These are phyloP conservation scores for Ceratosolen fusciceps DNA, from an alignment of 1,140 invertebrate genomes.

Conservation along the genomic window DNA sequence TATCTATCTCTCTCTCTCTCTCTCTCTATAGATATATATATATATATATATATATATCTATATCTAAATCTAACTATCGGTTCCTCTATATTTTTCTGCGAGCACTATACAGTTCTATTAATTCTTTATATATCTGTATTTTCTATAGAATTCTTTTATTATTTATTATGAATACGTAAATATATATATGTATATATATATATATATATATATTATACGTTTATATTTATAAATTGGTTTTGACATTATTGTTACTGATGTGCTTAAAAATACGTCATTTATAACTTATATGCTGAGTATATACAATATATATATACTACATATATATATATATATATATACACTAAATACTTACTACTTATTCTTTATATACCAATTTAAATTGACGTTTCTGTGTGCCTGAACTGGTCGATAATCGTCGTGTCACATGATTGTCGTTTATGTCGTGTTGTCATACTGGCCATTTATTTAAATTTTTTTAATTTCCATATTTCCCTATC, in stretches of 20 bases:
- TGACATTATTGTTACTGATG: slow-evolving; percentile 19
- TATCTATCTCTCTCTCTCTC: slow-evolving; percentile 55
- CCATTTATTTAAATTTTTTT: slow-evolving; percentile 61
- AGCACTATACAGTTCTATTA: no score
- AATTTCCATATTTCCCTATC: slow-evolving; percentile 7
- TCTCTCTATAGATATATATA: slow-evolving; percentile 61
- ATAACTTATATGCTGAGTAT: slow-evolving; percentile 50
- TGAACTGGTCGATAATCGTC: slow-evolving; percentile 72
- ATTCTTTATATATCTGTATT: not conserved
- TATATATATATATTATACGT: no score
- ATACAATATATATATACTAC: no score
- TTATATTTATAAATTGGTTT: not conserved
- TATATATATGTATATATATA: slow-evolving; percentile 56
- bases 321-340: no score
- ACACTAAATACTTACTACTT: slow-evolving; percentile 51
- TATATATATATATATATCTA: slow-evolving; percentile 28
- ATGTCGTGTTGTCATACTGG: slow-evolving; percentile 73
- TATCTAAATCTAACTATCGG: no score
- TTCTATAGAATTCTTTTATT: slow-evolving; percentile 54
- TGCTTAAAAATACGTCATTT: slow-evolving; percentile 1
- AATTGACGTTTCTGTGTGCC: slow-evolving; percentile 71
- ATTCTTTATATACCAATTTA: slow-evolving; percentile 59
- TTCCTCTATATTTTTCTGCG: no score
- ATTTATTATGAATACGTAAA: slow-evolving; percentile 52
- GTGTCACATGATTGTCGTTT: slow-evolving; percentile 73